Percentiles rank a stretch among this genome's conserved stretches.
phyloP scores from a whole-genome alignment of 2,113 vertebrate genomes.

The Pycnonotus jocosus region DNA sequence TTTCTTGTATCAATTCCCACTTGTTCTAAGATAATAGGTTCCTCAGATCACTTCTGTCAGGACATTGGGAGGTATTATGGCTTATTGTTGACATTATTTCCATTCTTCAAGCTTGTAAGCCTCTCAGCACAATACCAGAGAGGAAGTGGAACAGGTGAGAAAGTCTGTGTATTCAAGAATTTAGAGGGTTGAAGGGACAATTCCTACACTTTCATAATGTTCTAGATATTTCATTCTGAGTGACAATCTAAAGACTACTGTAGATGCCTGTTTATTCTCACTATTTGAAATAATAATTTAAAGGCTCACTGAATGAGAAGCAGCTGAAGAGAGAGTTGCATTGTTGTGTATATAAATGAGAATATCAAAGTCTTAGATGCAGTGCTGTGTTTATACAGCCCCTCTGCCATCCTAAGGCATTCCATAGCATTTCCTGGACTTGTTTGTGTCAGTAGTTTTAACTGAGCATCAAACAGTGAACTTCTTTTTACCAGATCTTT shows the following conservation, averaged over 20 bases:
- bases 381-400: neutral
- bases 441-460: neutral
- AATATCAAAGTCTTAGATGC: neutral
- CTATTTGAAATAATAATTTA: neutral
- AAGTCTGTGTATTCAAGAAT: neutral
- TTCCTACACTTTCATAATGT: neutral
- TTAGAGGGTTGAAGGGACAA: neutral
- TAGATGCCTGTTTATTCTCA: neutral
- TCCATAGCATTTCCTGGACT: neutral
- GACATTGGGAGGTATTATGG: neutral
- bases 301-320: neutral
- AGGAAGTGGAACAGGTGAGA: neutral
- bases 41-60: neutral
- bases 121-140: neutral
- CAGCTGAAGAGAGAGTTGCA: neutral
- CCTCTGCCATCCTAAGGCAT: neutral
- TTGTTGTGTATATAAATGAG: neutral
- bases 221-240: neutral
- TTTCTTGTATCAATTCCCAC: neutral
- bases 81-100: neutral
- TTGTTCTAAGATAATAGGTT: neutral
- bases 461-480: neutral
- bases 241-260: neutral
- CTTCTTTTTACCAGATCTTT: neutral
- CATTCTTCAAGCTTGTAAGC: neutral